A percentile compares a stretch with the other conserved stretches of the same genome.
Evolutionary conservation across 2,888 invertebrate genomes (phyloP).

Genomic region (Azorinus chamasolen): DNA sequence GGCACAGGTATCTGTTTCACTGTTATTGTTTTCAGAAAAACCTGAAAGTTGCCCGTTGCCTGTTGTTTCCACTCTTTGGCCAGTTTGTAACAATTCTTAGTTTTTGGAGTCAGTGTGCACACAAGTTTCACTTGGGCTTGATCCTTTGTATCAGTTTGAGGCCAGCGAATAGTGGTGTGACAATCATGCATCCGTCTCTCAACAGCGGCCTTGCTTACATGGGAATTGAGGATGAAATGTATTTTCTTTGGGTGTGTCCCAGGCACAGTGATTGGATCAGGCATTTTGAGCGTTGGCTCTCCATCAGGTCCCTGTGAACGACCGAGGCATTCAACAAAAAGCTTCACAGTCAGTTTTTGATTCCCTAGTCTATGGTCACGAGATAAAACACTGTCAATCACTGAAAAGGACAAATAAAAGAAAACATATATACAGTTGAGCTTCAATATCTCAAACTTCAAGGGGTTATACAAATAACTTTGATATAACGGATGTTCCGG

Average conservation of each 20-base stretch:
- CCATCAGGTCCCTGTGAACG: constrained; percentile 1
- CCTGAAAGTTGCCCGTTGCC: constrained; percentile 30
- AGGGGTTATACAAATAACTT: too few species aligned
- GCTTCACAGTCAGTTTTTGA: constrained; percentile 3
- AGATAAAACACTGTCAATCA: constrained; percentile 17
- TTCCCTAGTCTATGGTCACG: constrained; percentile 5
- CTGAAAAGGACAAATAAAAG: constrained; percentile 17
- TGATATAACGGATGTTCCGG: too few species aligned
- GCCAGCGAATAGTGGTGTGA: constrained; percentile 18
- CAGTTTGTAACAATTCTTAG: constrained; percentile 43
- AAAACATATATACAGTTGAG: too few species aligned
- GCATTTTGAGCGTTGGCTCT: constrained; percentile 13
- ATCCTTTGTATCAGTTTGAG: constrained; percentile 7
- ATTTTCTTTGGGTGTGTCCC: constrained; percentile 15
- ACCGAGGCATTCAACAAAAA: constrained; percentile 22
- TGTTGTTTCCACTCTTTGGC: constrained; percentile 50
- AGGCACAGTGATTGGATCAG: constrained; percentile 14
- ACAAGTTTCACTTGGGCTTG: constrained; percentile 34
- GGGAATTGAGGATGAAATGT: constrained; percentile 23
- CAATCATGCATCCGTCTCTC: background rate
- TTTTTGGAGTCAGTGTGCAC: constrained; percentile 46
- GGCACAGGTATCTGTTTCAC: background rate
- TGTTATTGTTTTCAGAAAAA: constrained; percentile 17
- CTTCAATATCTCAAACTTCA: too few species aligned
- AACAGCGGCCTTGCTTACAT: constrained; percentile 4